phyloP scores from a whole-genome alignment of 2,888 invertebrate genomes.

The Taphrorychus bicolor region DNA sequence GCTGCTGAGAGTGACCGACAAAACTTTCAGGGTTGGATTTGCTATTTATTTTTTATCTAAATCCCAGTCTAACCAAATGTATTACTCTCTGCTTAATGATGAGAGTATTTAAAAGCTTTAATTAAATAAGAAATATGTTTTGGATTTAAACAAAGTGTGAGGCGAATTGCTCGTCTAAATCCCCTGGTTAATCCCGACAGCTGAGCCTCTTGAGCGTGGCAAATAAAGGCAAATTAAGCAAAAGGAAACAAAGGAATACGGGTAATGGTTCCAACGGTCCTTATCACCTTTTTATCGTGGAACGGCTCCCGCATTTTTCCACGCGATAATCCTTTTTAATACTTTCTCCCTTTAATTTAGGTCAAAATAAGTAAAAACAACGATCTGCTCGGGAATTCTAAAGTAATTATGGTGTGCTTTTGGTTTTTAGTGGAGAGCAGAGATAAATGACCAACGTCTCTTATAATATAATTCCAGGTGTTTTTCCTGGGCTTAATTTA shows the following conservation, averaged over 20 bases:
- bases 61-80: no score
- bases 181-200: conserved; percentile 17
- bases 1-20: no score
- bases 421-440: conserved; percentile 7
- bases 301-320: conserved; percentile 23
- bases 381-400: background rate
- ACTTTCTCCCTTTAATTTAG: conserved; percentile 28
- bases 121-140: background rate
- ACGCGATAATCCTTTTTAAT: conserved; percentile 35
- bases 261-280: conserved; percentile 32
- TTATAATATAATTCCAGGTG: background rate
- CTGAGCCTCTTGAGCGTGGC: conserved; percentile 10
- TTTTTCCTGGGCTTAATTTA: background rate
- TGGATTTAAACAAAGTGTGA: background rate
- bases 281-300: conserved; percentile 34
- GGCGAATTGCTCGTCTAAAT: background rate
- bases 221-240: conserved; percentile 34
- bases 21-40: no score
- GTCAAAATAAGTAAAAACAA: conserved; percentile 30
- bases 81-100: no score
- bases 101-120: background rate
- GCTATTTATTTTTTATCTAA: no score
- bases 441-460: background rate
- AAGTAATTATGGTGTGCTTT: conserved; percentile 25
- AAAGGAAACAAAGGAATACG: conserved; percentile 35